Conservation (phyloP, 2,888 invertebrate genomes). For the Apamea anceps region DNA sequence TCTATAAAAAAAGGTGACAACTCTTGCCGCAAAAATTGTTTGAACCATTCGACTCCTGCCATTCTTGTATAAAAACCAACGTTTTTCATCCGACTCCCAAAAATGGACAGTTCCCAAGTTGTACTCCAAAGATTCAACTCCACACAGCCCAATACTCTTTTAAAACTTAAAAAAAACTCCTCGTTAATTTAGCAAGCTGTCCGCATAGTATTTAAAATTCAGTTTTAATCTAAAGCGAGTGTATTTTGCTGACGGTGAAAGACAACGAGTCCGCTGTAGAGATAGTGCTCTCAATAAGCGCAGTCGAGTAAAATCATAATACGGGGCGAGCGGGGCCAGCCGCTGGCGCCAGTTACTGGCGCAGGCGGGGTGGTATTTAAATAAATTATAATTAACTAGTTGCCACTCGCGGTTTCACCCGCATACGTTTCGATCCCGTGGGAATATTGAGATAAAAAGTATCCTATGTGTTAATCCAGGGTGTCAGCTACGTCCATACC, state of each 20-base stretch:
- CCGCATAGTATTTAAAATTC: conserved; percentile 51
- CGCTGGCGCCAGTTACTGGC: conserved; percentile 16
- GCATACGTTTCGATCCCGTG: too few species aligned
- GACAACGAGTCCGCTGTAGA: conserved; percentile 69
- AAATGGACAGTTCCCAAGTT: not conserved
- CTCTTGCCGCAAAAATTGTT: not conserved
- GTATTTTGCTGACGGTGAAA: conserved; percentile 67
- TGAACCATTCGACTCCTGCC: too few species aligned
- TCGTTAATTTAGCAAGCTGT: conserved; percentile 11
- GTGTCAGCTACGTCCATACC: too few species aligned
- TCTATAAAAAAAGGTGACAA: not conserved
- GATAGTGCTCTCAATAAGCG: conserved; percentile 81
- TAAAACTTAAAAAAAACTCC: not conserved
- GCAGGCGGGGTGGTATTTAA: not conserved
- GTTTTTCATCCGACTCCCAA: not conserved
- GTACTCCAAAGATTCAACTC: not conserved
- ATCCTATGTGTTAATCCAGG: too few species aligned
- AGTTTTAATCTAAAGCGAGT: conserved; percentile 49
- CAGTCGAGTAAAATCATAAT: conserved; percentile 84
- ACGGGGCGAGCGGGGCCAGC: conserved; percentile 57
- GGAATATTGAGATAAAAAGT: too few species aligned
- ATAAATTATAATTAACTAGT: too few species aligned
- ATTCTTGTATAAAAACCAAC: not conserved
- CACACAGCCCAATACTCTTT: not conserved
- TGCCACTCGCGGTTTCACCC: too few species aligned